phyloP scores from a whole-genome alignment of 2,888 invertebrate genomes.

The Trissonchulus sp. region DNA sequence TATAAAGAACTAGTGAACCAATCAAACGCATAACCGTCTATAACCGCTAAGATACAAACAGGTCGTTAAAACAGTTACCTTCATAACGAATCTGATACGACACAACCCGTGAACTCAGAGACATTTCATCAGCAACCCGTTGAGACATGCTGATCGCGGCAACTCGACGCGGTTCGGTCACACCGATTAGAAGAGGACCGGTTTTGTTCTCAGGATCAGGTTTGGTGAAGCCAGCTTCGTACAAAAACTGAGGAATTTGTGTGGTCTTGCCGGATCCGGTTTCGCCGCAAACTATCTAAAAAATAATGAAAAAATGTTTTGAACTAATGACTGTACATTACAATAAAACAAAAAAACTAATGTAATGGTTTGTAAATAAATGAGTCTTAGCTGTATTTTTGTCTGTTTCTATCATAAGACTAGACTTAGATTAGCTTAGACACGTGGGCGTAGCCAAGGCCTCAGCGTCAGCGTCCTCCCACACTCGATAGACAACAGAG shows the following conservation, averaged over 20 bases:
- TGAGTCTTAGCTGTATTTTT: no score
- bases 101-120: constrained; percentile 66
- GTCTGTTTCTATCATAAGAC: no score
- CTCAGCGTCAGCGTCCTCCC: no score
- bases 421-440: no score
- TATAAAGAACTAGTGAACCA: no score
- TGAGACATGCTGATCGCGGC: constrained; percentile 94
- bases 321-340: neutral
- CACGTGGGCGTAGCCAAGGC: no score
- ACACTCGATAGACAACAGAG: no score
- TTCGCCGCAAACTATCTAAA: constrained; percentile 74
- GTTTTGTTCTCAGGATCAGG: constrained; percentile 49
- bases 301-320: constrained; percentile 33
- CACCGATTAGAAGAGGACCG: constrained; percentile 68
- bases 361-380: no score
- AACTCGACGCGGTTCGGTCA: constrained; percentile 95
- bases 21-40: no score
- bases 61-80: constrained; percentile 61
- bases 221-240: constrained; percentile 83
- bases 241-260: constrained; percentile 94
- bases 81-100: constrained; percentile 90
- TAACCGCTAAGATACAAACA: no score
- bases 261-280: constrained; percentile 97
- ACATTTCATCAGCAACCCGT: constrained; percentile 83
- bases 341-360: neutral